Percentiles rank a stretch among this genome's conserved stretches.
phyloP scores from a whole-genome alignment of 2,797 vertebrate genomes.

The Pseudochirops cupreus region DNA sequence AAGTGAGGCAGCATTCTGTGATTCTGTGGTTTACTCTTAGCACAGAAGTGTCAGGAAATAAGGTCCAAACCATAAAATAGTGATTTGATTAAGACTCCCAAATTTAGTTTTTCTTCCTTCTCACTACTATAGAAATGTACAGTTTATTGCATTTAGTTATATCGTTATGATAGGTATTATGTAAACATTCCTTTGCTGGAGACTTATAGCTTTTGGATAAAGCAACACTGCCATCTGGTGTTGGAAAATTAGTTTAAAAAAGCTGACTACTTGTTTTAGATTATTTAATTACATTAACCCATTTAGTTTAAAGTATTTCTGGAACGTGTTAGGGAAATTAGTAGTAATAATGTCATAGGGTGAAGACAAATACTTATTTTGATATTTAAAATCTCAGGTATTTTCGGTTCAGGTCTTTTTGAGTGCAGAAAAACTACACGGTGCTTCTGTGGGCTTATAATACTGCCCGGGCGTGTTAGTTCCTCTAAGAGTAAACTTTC shows the following conservation, averaged over 20 bases:
- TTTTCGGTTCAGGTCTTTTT: slow-evolving; percentile 43
- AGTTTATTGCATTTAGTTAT: not conserved
- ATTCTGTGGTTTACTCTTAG: not conserved
- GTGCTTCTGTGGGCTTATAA: slow-evolving; percentile 1
- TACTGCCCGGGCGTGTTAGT: not conserved
- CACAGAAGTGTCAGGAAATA: not conserved
- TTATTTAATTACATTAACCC: not conserved
- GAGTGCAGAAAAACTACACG: slow-evolving; percentile 27
- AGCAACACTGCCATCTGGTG: slow-evolving; percentile 84
- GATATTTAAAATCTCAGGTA: slow-evolving; percentile 41
- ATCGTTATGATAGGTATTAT: not conserved
- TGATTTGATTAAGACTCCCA: not conserved
- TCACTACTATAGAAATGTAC: not conserved
- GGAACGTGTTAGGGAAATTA: slow-evolving; percentile 49
- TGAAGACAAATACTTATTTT: not conserved
- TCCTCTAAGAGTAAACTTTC: slow-evolving; percentile 51
- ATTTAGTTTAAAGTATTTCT: not conserved
- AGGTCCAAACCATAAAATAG: not conserved
- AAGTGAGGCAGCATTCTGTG: slow-evolving; percentile 49
- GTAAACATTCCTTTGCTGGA: not conserved
- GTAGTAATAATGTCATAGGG: slow-evolving; percentile 42
- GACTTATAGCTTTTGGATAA: slow-evolving; percentile 35
- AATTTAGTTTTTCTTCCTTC: not conserved
- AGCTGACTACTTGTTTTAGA: not conserved
- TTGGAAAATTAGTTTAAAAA: slow-evolving; percentile 24